Evolutionary conservation across 1,140 invertebrate genomes (phyloP), one percentile per base, ranked within the genome.

Genomic region (Artemia franciscana): DNA sequence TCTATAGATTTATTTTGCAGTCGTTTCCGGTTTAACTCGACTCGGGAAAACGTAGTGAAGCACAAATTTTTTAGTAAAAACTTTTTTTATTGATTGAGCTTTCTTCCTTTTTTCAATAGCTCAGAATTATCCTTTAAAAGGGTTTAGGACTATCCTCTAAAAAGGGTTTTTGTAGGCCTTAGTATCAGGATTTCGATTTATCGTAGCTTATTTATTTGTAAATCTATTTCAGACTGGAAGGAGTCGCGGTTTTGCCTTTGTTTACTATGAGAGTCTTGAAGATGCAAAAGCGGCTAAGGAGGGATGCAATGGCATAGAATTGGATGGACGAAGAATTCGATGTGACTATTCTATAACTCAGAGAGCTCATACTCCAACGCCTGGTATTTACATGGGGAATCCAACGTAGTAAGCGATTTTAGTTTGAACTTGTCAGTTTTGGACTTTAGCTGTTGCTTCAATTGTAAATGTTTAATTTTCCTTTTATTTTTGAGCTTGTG

Each of bases 291-390:
- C 85, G 63, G 94, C 94, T 0, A 95, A 95, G 76, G 90, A 97
- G 66, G 80, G 88, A 68, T 92, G 90, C 68, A 83, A 83, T 65
- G 93, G 92, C 57, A 86, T 91, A 78, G 90, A 93, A 73, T 87
- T 98, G 56, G 91, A 96, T 76, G 90, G 88, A 0, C 78, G 91
- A 56, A 79, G 84, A 69, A 95, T 98, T 66, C 77, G 94, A 66
- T 91, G 98, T 18, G 94, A 96, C 73, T 98, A 82, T 76, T 96
- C 92, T 0, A 94, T 98, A 58, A 98, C 94, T n/a, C 84, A 95
- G 73, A 78, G 92, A 63, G 88, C 92, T 23, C 94, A 98, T 72
- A 95, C 92, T 2, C 94, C 94, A 5, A 98, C 94, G 15, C 94
- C 94, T 28, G 94, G 94, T 59, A 87, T 97, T 66, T 98, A 98